phyloP scores from a whole-genome alignment of 2,113 vertebrate genomes.

The Sterrhoptilus dennistouni region DNA sequence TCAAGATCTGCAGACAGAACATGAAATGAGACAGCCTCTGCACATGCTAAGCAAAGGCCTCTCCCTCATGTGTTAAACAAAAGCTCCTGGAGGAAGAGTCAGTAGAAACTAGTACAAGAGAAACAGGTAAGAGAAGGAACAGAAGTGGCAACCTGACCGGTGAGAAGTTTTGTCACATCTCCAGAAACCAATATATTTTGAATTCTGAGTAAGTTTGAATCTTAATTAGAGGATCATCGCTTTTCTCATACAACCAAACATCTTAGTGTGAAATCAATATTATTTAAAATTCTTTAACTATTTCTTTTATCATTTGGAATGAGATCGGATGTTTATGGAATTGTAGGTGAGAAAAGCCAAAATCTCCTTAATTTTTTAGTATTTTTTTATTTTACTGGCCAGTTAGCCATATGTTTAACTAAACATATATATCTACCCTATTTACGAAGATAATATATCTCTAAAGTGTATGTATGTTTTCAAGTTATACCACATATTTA shows the following conservation, averaged over 20 bases:
- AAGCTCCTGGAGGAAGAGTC: not conserved
- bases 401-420: not conserved
- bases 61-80: not conserved
- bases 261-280: not conserved
- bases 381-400: not conserved
- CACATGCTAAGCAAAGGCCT: not conserved
- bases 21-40: not conserved
- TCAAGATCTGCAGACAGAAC: not conserved
- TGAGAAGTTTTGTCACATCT: not conserved
- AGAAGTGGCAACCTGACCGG: not conserved
- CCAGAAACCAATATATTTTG: not conserved
- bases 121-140: not conserved
- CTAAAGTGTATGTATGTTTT: not conserved
- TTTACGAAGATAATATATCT: not conserved
- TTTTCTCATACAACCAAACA: not conserved
- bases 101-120: not conserved
- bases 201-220: not conserved
- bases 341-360: not conserved
- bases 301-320: not conserved
- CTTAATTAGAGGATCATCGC: not conserved
- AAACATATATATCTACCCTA: not conserved
- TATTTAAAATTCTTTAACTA: not conserved
- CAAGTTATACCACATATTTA: not conserved
- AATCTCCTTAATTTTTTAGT: not conserved
- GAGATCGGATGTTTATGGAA: not conserved